A percentile compares a stretch with the other conserved stretches of the same genome.
Conservation (phyloP, 2,888 invertebrate genomes). For the Trissolcus brochymenae region DNA sequence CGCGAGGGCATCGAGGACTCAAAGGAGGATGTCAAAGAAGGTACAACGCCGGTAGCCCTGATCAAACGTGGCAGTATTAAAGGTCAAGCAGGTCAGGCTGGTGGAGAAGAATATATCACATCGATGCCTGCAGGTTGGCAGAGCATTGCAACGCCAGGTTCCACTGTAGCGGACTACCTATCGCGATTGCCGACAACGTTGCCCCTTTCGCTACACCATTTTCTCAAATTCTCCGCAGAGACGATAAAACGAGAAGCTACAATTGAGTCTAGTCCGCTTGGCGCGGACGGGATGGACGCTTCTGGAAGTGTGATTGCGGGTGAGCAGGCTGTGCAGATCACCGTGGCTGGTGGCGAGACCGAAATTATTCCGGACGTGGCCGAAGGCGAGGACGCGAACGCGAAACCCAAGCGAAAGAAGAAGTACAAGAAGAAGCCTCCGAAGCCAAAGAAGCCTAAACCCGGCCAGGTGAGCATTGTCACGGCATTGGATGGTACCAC, state of each 20-base stretch:
- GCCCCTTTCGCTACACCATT: constrained; percentile 88
- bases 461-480: constrained; percentile 88
- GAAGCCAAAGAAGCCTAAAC: constrained; percentile 89
- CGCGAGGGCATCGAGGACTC: constrained; percentile 76
- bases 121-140: constrained; percentile 84
- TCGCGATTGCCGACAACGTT: constrained; percentile 83
- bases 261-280: constrained; percentile 77
- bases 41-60: constrained; percentile 77
- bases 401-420: constrained; percentile 81
- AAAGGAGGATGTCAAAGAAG: constrained; percentile 76
- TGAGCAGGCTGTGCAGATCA: constrained; percentile 77
- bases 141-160: constrained; percentile 84
- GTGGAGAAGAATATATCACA: constrained; percentile 74
- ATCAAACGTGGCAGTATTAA: constrained; percentile 76
- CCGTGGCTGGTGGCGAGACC: constrained; percentile 73
- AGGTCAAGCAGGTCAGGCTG: constrained; percentile 71
- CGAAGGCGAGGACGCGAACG: constrained; percentile 67
- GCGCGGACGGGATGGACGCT: constrained; percentile 73
- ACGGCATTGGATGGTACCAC: constrained; percentile 90
- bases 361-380: constrained; percentile 67
- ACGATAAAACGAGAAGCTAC: constrained; percentile 85
- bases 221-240: constrained; percentile 88
- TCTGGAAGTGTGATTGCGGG: constrained; percentile 68
- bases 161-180: constrained; percentile 91
- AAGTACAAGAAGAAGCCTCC: constrained; percentile 88